Evolutionary conservation across 2,888 invertebrate species (phyloP), one percentile per base, ranked within the genome.

Genomic region (Andrena chrysosceles): DNA sequence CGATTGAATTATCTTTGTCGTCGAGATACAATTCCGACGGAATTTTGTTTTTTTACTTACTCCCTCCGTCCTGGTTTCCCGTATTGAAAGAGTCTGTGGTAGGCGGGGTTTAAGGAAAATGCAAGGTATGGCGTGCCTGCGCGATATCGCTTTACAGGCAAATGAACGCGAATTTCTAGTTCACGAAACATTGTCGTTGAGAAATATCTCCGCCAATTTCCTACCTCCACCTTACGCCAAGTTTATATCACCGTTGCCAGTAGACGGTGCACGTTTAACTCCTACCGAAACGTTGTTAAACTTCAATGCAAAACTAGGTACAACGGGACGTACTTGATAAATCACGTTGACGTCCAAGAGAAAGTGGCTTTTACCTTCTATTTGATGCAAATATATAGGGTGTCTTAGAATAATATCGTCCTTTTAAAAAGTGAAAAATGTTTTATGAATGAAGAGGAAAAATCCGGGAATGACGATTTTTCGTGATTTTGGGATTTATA

Each of bases 91-190:
- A 42, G 54, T 33, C 56, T 16, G 52, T 7, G 33, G 59, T 10
- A 35, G 29, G 42, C 42, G 42, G 16, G 35, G 52, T 5, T 20
- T 31, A 79, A 77, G 74, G 85, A 77, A 83, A 85, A 72, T 72
- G 66, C 87, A 70, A 64, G 73, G 60, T 52, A 66, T 33, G 71
- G 42, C 68, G 71, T n/a, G 77, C 62, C 77, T 74, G 52, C 77
- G 88, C 75, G 88, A 84, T 87, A 87, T 88, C 88, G 83, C 77
- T 80, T 88, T 54, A 85, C 88, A 77, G 83, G 56, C 77, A 88
- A 88, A 74, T 26, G 88, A 67, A 77, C 86, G 79, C 64, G 62
- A 81, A 85, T 85, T 88, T 87, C 88, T 88, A 81, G 83, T 74
- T 86, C 79, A 74, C 79, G 83, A 79, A 73, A 77, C 84, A 85